Evolutionary conservation across 2,888 invertebrate genomes (phyloP).

Genomic region (Agriotes lineatus): DNA sequence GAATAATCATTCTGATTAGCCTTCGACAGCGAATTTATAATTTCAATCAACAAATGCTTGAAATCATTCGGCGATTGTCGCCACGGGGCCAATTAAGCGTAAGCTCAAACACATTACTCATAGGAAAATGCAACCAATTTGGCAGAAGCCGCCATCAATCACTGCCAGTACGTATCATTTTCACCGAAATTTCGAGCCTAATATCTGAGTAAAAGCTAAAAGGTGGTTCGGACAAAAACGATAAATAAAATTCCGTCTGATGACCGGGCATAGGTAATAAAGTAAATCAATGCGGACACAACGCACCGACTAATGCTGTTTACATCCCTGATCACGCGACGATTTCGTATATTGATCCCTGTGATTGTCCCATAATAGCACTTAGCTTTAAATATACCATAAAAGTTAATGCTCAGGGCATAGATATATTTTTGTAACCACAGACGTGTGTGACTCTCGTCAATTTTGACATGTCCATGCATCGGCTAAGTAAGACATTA

Average conservation of each 20-base stretch:
- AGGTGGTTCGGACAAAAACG: slow-evolving; percentile 19
- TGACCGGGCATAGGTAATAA: slow-evolving; percentile 46
- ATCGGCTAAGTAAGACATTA: slow-evolving; percentile 23
- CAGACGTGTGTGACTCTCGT: slow-evolving; percentile 16
- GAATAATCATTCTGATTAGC: too few species aligned
- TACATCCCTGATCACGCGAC: slow-evolving; percentile 57
- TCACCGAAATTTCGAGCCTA: neutral
- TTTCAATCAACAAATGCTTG: too few species aligned
- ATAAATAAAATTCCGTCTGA: slow-evolving; percentile 40
- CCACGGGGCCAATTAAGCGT: too few species aligned
- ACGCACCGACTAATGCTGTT: slow-evolving; percentile 54
- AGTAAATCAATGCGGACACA: slow-evolving; percentile 53
- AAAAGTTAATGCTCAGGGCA: slow-evolving; percentile 29
- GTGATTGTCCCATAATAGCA: slow-evolving; percentile 53
- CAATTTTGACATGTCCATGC: slow-evolving; percentile 20
- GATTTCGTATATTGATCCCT: slow-evolving; percentile 55
- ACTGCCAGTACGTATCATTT: neutral
- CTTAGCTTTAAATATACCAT: slow-evolving; percentile 40
- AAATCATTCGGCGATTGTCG: too few species aligned
- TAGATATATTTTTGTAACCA: slow-evolving; percentile 29
- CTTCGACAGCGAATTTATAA: too few species aligned
- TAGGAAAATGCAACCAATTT: too few species aligned
- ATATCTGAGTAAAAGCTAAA: slow-evolving; percentile 12
- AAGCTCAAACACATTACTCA: too few species aligned
- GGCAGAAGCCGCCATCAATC: neutral